Evolutionary conservation across 2,797 vertebrate genomes (phyloP).

Genomic region (Ptychobarbus kaznakovi): DNA sequence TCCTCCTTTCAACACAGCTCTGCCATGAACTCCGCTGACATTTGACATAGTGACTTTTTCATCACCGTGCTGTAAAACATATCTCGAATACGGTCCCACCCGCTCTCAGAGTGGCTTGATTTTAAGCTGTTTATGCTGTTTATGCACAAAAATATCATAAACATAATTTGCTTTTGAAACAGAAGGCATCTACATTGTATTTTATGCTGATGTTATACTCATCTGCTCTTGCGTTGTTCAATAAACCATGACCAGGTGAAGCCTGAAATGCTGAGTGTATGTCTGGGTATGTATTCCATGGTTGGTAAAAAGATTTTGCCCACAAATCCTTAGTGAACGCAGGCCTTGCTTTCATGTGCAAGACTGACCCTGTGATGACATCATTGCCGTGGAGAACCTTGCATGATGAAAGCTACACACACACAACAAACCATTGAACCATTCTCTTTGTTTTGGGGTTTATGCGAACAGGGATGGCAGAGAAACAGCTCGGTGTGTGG

Average conservation of each 20-base stretch:
- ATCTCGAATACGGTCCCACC: slow-evolving; percentile 32
- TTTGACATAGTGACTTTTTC: slow-evolving; percentile 55
- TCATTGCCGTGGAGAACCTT: slow-evolving; percentile 70
- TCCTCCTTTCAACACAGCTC: slow-evolving; percentile 52
- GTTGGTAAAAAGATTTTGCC: slow-evolving; percentile 73
- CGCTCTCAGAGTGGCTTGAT: slow-evolving; percentile 39
- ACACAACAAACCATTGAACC: slow-evolving; percentile 71
- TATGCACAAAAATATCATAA: slow-evolving; percentile 34
- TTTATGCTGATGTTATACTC: slow-evolving; percentile 50
- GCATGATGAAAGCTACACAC: slow-evolving; percentile 74
- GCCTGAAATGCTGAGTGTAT: slow-evolving; percentile 70
- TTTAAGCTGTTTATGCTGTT: slow-evolving; percentile 45
- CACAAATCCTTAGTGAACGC: slow-evolving; percentile 71
- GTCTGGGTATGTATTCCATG: slow-evolving; percentile 66
- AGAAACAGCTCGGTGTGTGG: slow-evolving; percentile 67
- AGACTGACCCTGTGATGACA: slow-evolving; percentile 77
- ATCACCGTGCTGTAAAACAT: slow-evolving; percentile 51
- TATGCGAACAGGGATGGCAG: slow-evolving; percentile 68
- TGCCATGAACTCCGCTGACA: slow-evolving; percentile 46
- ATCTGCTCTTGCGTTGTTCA: slow-evolving; percentile 47
- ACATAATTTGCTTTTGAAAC: slow-evolving; percentile 43
- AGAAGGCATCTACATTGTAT: slow-evolving; percentile 31
- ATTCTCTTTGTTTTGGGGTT: slow-evolving; percentile 68
- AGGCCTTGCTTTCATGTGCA: slow-evolving; percentile 72
- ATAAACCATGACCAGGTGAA: slow-evolving; percentile 57